phyloP scores from a whole-genome alignment of 2,888 invertebrate genomes.

The Camptogramma bilineatum region DNA sequence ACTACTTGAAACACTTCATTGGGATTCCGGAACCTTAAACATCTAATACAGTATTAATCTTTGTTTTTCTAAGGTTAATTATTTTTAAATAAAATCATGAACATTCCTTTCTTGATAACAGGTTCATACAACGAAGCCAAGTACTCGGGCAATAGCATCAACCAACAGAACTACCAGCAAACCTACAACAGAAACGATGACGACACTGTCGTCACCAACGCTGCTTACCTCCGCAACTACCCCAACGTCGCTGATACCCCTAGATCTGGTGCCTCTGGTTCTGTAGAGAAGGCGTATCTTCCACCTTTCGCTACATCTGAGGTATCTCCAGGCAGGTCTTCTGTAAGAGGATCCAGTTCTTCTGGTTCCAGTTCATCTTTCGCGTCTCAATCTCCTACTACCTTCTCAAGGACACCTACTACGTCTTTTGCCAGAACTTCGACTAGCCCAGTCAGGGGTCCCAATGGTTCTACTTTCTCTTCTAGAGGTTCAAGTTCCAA shows the following conservation, averaged over 20 bases:
- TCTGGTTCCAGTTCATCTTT: background rate
- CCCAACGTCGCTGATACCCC: constrained; percentile 23
- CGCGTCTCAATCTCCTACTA: background rate
- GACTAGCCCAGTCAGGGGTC: background rate
- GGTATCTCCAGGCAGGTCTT: background rate
- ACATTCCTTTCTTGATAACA: constrained; percentile 40
- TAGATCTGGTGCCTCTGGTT: constrained; percentile 10
- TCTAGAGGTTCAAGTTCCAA: constrained; percentile 8
- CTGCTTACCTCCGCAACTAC: constrained; percentile 48
- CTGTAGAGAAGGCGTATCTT: constrained; percentile 59
- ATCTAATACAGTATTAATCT: too few species aligned
- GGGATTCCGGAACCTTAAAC: too few species aligned
- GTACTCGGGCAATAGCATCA: constrained; percentile 50
- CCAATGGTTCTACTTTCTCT: constrained; percentile 1
- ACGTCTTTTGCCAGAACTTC: background rate
- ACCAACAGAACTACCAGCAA: constrained; percentile 36
- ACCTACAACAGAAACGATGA: constrained; percentile 45
- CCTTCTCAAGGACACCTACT: background rate
- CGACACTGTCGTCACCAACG: constrained; percentile 63
- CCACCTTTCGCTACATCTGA: constrained; percentile 53
- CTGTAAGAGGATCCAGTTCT: background rate
- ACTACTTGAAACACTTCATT: too few species aligned
- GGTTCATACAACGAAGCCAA: constrained; percentile 74
- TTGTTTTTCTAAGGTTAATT: background rate
- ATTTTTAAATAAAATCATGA: background rate